A percentile compares a stretch with the other conserved stretches of the same genome.
These are phyloP conservation scores for Drosophila planitibia DNA, from an alignment of 2,888 invertebrate species.

Conservation along the genomic window DNA sequence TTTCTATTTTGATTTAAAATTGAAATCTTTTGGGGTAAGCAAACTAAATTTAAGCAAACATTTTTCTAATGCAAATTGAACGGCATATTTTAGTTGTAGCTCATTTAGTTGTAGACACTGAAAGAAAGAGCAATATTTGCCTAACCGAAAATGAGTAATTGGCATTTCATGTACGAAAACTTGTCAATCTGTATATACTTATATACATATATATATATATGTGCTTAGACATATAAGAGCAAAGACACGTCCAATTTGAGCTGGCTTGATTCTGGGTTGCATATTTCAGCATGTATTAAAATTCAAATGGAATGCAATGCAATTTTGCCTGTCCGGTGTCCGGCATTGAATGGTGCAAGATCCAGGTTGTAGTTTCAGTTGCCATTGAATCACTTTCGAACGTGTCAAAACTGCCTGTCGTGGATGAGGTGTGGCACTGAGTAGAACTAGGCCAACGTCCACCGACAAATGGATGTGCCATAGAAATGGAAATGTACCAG, in stretches of 20 bases:
- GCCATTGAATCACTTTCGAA: constrained; percentile 62
- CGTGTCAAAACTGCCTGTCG: constrained; percentile 51
- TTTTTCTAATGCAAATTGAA: background rate
- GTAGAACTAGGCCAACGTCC: constrained; percentile 56
- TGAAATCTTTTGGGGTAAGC: background rate
- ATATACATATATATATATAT: constrained; percentile 1
- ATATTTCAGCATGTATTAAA: constrained; percentile 54
- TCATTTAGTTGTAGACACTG: constrained; percentile 3
- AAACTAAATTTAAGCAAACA: background rate
- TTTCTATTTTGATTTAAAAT: background rate
- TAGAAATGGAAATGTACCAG: constrained; percentile 52
- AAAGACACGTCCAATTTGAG: constrained; percentile 34
- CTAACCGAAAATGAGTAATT: constrained; percentile 25
- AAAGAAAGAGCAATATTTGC: constrained; percentile 12
- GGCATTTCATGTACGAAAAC: constrained; percentile 6
- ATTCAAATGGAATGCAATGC: constrained; percentile 44
- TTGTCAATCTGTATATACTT: constrained; percentile 27
- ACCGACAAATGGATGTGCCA: constrained; percentile 51
- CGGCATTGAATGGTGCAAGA: constrained; percentile 11
- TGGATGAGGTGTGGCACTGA: constrained; percentile 27
- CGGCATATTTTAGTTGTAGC: background rate
- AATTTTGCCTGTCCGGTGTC: constrained; percentile 20
- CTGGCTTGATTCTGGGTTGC: constrained; percentile 50
- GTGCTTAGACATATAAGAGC: constrained; percentile 20
- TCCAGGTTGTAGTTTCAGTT: constrained; percentile 34